A percentile compares a stretch with the other conserved stretches of the same genome.
These are phyloP conservation scores for Ooceraea biroi DNA, from an alignment of 1,140 invertebrate genomes.

Conservation along the genomic window DNA sequence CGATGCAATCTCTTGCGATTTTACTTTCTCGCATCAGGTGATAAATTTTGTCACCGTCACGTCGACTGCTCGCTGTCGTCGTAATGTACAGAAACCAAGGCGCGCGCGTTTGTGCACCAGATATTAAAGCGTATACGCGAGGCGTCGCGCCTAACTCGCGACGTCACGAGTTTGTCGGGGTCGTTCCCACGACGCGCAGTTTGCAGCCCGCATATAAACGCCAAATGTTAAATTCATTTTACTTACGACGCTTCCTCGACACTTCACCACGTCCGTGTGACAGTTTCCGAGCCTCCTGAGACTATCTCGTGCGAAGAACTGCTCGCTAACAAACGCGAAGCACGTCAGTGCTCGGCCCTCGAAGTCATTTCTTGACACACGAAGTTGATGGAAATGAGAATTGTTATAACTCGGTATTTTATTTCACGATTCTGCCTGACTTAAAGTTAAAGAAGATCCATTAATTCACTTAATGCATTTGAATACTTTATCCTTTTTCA, in stretches of 20 bases:
- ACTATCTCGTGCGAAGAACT: conserved; percentile 28
- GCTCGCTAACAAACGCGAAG: neutral
- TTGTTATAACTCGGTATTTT: conserved; percentile 3
- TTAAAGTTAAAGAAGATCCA: neutral
- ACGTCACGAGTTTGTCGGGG: conserved; percentile 61
- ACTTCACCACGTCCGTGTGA: conserved; percentile 59
- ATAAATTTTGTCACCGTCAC: conserved; percentile 27
- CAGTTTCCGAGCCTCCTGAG: conserved; percentile 16
- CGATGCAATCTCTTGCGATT: conserved; percentile 8
- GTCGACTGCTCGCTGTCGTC: neutral
- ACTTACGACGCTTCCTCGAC: conserved; percentile 64
- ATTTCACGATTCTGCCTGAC: neutral
- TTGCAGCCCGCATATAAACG: conserved; percentile 51
- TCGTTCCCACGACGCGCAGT: conserved; percentile 68
- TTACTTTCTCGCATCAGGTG: conserved; percentile 1
- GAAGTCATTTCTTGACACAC: conserved; percentile 14
- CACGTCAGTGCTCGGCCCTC: neutral
- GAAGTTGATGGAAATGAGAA: conserved; percentile 6
- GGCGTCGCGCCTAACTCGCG: conserved; percentile 54
- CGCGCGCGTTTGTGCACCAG: neutral
- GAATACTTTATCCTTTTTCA: too few species aligned
- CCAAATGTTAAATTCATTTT: conserved; percentile 79
- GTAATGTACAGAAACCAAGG: conserved; percentile 18
- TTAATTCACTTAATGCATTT: neutral
- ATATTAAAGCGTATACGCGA: conserved; percentile 39